Base-by-base conservation (phyloP, 2,113 vertebrate genomes). In the Dicentrarchus labrax region DNA sequence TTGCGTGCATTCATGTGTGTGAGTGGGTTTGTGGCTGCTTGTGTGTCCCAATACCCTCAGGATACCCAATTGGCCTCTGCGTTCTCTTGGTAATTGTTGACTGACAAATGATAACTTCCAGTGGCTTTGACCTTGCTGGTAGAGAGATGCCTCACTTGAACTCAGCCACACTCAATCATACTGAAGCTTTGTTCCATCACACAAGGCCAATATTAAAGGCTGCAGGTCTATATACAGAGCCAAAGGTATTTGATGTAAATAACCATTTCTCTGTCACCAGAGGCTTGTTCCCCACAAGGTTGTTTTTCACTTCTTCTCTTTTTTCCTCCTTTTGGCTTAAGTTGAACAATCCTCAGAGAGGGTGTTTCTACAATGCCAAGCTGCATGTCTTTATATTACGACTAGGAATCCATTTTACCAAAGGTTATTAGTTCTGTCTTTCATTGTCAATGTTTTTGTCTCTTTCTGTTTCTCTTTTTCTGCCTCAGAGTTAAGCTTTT, bases 71-170 rank as follows among this genome's bases (percentile, higher is more conserved):
- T 24, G 84, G 48, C 74, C 81, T 41, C 59, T 72, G 21, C 30
- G 22, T 22, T 79, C 84, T 45, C 80, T 43, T 8, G 59, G 64
- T 51, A 62, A 75, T 73, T 59, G 82, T 74, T 84, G 79, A 60
- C 86, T 82, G 71, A 81, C 61, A 82, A 75, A 80, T 72, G 82
- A 89, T 88, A 64, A 84, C 80, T 76, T 64, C 82, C 43, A 70
- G 53, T 51, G 53, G 56, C 83, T 38, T 8, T 80, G 81, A 87
- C 91, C 89, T 91, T 86, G 86, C 71, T 77, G 64, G 10, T 59
- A 41, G 56, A 71, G 66, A 83, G 50, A 65, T 67, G 77, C 53
- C 79, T 74, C 61, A 69, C 85, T 59, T 30, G 9, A 57, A 51
- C 76, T 71, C 39, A 50, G 39, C 39, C 21, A 7, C 62, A 38